phyloP scores from a whole-genome alignment of 2,797 vertebrate species.

The Heliangelus exortis region DNA sequence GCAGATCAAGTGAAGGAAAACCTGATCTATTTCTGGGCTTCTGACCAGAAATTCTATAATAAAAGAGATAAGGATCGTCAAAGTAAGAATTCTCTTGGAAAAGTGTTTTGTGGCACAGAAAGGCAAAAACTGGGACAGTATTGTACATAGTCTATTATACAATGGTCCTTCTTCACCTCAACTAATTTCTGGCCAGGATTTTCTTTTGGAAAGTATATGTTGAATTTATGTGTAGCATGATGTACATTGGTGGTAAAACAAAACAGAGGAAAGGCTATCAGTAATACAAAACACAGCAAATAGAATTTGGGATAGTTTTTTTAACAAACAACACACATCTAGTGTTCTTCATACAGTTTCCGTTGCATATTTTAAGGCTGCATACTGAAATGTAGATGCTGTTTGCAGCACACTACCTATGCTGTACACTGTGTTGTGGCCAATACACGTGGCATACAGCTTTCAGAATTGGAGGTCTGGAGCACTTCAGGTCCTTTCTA shows the following conservation, averaged over 20 bases:
- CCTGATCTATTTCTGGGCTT: neutral
- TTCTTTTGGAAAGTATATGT: fast-evolving
- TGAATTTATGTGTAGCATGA: neutral
- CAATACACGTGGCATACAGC: neutral
- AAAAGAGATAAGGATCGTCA: neutral
- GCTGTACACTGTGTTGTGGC: neutral
- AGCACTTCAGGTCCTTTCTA: neutral
- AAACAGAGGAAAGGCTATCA: neutral
- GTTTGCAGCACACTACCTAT: neutral
- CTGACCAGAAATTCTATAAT: neutral
- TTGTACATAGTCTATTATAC: neutral
- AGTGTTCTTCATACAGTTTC: neutral
- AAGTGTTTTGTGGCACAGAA: neutral
- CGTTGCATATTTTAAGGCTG: neutral
- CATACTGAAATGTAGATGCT: neutral
- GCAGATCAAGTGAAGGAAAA: neutral
- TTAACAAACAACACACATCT: neutral
- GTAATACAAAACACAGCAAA: neutral
- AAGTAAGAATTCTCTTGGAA: neutral
- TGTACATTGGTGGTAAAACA: neutral
- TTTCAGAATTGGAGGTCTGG: neutral
- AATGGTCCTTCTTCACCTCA: neutral
- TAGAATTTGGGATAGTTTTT: neutral
- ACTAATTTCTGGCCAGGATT: neutral
- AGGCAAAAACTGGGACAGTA: neutral